Base-by-base conservation (phyloP, 2,888 invertebrate genomes). In the Microplitis manilae region DNA sequence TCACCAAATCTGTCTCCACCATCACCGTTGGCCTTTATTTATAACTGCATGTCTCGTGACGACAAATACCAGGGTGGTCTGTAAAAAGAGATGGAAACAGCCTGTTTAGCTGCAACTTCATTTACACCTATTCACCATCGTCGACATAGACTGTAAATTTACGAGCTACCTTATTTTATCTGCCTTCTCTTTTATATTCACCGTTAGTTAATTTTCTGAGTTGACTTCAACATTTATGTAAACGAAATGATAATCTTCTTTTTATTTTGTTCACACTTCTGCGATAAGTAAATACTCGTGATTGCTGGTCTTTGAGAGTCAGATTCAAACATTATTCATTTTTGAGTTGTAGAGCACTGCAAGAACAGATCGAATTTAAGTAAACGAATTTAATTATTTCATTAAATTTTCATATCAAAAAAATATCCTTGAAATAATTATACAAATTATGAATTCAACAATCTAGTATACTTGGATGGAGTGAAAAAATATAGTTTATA, bases 61-160 rank as follows among this genome's bases (percentile, higher is more conserved):
- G 75, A 73, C 73, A 78, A 76, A 80, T 78, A 75, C 70, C 80
- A 77, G 80, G 75, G 79, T 79, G 77, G 79, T 78, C 79, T 73
- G 62, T 39, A 73, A 73, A 73, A 50, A 6, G 39, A 71, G n/a
- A 68, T 41, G 61, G 68, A 75, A 75, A 82, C 79, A 72, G 80
- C 75, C 81, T 64, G 41, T 65, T 40, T 79, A 85, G 85, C 86
- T 87, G 86, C 87, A 88, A 88, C 87, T 88, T 89, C 88, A 88
- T 89, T 89, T 89, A 87, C 89, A 89, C 89, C 88, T 89, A 88
- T 89, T 88, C 87, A 87, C 84, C 83, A 81, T 81, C 82, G 80
- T 68, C 76, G 73, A 79, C 80, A 81, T 80, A 82, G 82, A 79
- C 83, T 81, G 82, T 85, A 86, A 85, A 85, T 87, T 87, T 87